A percentile compares a stretch with the other conserved stretches of the same genome.
Evolutionary conservation across 2,797 vertebrate genomes (phyloP).

Genomic region (Alfaro cultratus): DNA sequence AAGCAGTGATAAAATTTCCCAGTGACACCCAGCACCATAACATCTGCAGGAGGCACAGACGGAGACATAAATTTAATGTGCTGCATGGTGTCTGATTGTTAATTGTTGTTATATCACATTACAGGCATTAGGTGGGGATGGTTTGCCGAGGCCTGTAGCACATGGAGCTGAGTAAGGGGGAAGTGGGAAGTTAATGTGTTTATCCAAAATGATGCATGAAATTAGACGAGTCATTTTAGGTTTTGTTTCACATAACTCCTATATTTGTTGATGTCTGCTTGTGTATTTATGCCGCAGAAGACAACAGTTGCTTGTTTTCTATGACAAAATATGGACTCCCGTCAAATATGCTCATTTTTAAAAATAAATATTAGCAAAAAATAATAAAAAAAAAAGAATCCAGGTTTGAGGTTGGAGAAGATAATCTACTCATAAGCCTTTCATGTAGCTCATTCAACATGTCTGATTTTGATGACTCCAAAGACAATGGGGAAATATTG

Average conservation of each 20-base stretch:
- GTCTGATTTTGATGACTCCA: neutral
- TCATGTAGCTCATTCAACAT: neutral
- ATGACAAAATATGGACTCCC: constrained; percentile 1
- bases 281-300: neutral
- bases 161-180: constrained; percentile 11
- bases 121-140: constrained; percentile 53
- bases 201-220: constrained; percentile 50
- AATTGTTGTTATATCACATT: constrained; percentile 79
- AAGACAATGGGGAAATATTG: neutral
- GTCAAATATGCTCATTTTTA: constrained; percentile 6
- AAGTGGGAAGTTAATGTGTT: constrained; percentile 54
- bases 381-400: constrained; percentile 15
- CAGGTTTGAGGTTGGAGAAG: neutral
- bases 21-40: constrained; percentile 68
- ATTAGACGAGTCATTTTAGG: constrained; percentile 40
- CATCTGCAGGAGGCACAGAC: constrained; percentile 61
- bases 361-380: constrained; percentile 4
- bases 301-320: neutral
- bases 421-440: neutral
- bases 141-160: constrained; percentile 45
- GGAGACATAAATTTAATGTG: constrained; percentile 69
- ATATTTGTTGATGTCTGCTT: neutral
- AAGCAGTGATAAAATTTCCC: constrained; percentile 74
- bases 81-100: constrained; percentile 67
- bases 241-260: constrained; percentile 41